Evolutionary conservation across 2,113 vertebrate genomes (phyloP).

Genomic region (Candoia aspera): DNA sequence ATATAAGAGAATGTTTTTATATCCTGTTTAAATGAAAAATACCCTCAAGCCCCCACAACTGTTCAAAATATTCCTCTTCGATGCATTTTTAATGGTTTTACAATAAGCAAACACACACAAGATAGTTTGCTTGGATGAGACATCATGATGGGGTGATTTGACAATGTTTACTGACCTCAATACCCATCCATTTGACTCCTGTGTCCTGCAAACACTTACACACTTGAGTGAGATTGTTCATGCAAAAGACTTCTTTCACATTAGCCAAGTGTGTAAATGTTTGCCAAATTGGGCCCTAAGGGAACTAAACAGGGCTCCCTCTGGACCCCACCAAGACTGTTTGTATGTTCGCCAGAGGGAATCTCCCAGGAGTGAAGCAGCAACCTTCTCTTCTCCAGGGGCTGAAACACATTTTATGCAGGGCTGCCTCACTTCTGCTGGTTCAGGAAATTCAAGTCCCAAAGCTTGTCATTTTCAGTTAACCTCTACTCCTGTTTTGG

Average conservation of each 20-base stretch:
- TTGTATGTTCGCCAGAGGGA: slow-evolving; percentile 39
- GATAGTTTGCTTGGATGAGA: not conserved
- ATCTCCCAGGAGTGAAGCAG: slow-evolving; percentile 26
- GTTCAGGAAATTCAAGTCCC: slow-evolving; percentile 14
- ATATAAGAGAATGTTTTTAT: not conserved
- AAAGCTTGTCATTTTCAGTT: not conserved
- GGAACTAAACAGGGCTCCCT: slow-evolving; percentile 37
- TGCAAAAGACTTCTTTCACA: slow-evolving; percentile 35
- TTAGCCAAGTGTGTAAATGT: slow-evolving; percentile 47
- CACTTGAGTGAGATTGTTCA: slow-evolving; percentile 37
- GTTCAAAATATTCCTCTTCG: not conserved
- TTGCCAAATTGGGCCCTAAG: slow-evolving; percentile 48
- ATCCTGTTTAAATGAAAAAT: not conserved
- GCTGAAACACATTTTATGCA: slow-evolving; percentile 9
- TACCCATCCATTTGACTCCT: not conserved
- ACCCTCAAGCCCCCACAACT: not conserved
- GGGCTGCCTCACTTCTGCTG: slow-evolving; percentile 3
- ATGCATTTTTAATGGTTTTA: not conserved
- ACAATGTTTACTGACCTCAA: not conserved
- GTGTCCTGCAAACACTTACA: slow-evolving; percentile 33
- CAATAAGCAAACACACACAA: slow-evolving; percentile 1
- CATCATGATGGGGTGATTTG: not conserved
- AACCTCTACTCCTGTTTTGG: accelerated
- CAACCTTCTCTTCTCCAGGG: slow-evolving; percentile 31
- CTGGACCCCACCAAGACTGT: not conserved